Conservation (phyloP, 2,888 invertebrate genomes). For the Lasioglossum figueresi region DNA sequence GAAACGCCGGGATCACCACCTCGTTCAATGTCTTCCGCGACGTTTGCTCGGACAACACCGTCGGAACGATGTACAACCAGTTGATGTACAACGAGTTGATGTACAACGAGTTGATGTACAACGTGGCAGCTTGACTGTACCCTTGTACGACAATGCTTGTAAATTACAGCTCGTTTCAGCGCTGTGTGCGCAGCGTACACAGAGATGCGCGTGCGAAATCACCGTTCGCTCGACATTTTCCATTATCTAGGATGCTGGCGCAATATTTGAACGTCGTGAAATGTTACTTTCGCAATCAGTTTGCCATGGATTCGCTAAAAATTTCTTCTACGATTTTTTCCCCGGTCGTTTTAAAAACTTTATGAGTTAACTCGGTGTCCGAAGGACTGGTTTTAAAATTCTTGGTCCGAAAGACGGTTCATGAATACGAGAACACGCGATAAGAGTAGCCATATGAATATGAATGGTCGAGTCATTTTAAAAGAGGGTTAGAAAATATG, state of each 20-base stretch:
- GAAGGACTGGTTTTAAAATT: neutral
- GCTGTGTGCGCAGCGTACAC: neutral
- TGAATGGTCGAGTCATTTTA: neutral
- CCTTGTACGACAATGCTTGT: neutral
- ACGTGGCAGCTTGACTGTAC: conserved; percentile 13
- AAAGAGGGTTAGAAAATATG: neutral
- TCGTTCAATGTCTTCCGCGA: neutral
- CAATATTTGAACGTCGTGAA: neutral
- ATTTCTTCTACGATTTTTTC: neutral
- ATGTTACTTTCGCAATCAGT: neutral
- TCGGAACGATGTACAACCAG: neutral
- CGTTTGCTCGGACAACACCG: neutral
- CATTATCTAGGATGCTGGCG: neutral
- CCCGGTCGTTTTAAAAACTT: neutral
- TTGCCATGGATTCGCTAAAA: neutral
- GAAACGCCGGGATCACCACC: neutral
- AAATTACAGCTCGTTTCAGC: conserved; percentile 22
- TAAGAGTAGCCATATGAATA: neutral
- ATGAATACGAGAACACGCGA: neutral
- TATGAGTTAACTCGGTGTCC: neutral
- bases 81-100: neutral
- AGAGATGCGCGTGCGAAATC: neutral
- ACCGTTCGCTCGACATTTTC: neutral
- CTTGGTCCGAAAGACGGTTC: neutral
- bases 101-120: neutral